phyloP scores from a whole-genome alignment of 2,797 vertebrate species.

The Discoglossus pictus region DNA sequence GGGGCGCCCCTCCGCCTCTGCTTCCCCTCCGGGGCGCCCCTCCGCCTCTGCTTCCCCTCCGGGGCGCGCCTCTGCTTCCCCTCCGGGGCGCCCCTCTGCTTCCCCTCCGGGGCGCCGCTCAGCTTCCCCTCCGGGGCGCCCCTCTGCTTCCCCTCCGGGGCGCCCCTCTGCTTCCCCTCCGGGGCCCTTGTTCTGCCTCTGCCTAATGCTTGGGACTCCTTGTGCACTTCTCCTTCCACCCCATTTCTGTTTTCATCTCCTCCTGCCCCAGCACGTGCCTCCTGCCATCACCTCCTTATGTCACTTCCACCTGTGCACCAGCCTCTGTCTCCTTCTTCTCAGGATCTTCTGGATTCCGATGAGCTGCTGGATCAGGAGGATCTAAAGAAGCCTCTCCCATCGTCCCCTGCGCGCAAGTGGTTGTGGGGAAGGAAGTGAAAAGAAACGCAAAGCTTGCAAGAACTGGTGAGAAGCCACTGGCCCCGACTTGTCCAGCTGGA shows the following conservation, averaged over 20 bases:
- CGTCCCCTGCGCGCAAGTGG: conserved; percentile 75
- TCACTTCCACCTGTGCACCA: neutral
- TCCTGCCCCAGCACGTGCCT: no score
- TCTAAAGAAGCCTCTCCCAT: conserved; percentile 87
- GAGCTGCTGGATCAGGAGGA: conserved; percentile 89
- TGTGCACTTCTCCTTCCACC: no score
- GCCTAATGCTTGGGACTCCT: no score
- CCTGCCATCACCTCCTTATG: neutral
- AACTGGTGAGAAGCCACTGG: conserved; percentile 85
- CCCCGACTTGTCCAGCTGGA: no score
- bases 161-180: no score
- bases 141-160: no score
- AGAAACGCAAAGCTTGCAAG: conserved; percentile 90
- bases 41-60: neutral
- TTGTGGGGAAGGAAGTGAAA: conserved; percentile 78
- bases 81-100: neutral
- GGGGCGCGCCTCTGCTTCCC: no score
- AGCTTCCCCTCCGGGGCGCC: neutral
- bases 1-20: no score
- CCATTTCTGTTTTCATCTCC: no score
- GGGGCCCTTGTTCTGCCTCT: no score
- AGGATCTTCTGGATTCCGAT: conserved; percentile 94
- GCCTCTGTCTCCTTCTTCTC: conserved; percentile 2
- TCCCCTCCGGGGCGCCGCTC: neutral
- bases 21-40: no score